Evolutionary conservation across 2,888 invertebrate species (phyloP), one percentile per base, ranked within the genome.

Genomic region (Pandemis cinnamomeana): DNA sequence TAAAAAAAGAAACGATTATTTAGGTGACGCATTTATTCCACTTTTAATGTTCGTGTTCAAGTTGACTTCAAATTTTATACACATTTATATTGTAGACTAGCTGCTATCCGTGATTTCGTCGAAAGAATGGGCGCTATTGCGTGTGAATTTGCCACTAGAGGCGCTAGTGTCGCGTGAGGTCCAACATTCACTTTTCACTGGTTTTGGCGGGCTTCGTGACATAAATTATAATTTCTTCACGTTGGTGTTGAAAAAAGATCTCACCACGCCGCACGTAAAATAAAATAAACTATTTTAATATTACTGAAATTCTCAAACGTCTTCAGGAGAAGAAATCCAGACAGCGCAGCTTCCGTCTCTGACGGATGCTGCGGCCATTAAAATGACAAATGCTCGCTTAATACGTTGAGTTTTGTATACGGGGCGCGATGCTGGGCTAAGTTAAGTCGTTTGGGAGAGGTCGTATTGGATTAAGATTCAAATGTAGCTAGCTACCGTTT

Each of bases 51-150:
- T 36, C 27, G 27, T 36, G 2, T 36, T 1, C 2, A 36, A 36
- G 27, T 36, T 36, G 27, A 2, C 27, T 36, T 36, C 3, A 36
- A 36, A 36, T 36, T 36, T 36, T 36, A 36, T 36, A 36, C 27
- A 36, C 27, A 72, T 77, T 76, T 78, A 76, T 78, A 76, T 71
- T 44, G 7, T 6, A 7, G 44, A 44, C 44, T 44, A 44, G 1
- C 44, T 7, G 7, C 7, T 44, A 2, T 44, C 7, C 1, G 8
- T 7, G 7, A 44, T 0, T 44, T 8, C 44, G 8, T 7, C 8
- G 7, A 44, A 5, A 7, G 7, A 20, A 20, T 20, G 20, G 20
- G 20, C 0, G 20, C 20, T 20, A 20, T 20, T 1, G 20, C 20
- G 20, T 1, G 20, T 20, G 20, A 20, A 20, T 20, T 20, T 20